These are phyloP conservation scores for Lasiurus borealis DNA, from an alignment of 2,113 vertebrate genomes.

Conservation along the genomic window DNA sequence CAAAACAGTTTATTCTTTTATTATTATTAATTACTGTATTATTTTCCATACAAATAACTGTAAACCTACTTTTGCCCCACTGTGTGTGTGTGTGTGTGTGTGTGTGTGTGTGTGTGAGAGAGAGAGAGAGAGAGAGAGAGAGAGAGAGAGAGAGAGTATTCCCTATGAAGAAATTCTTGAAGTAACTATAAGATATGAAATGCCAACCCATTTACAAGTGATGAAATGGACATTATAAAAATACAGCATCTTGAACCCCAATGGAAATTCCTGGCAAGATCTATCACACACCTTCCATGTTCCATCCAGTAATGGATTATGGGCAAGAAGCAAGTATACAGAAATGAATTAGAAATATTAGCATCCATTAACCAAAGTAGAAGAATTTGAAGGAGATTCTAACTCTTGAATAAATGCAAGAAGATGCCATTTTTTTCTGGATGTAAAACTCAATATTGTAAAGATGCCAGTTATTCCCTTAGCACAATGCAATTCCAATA, in stretches of 20 bases:
- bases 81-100: neutral
- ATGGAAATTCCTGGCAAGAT: neutral
- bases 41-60: neutral
- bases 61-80: neutral
- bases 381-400: neutral
- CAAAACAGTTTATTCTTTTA: no score
- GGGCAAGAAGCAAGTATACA: neutral
- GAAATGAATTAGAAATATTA: neutral
- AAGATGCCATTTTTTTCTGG: conserved; percentile 7
- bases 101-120: neutral
- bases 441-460: neutral
- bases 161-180: neutral
- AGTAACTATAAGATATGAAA: neutral
- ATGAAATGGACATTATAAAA: neutral
- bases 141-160: neutral
- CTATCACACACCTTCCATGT: neutral
- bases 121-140: no score
- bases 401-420: neutral
- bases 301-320: neutral
- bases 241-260: neutral
- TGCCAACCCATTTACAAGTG: neutral
- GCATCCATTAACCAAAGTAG: neutral
- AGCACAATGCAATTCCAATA: neutral
- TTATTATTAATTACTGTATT: no score
- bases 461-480: neutral